Evolutionary conservation across 2,888 invertebrate genomes (phyloP), one percentile per base, ranked within the genome.

Genomic region (Cryptocephalus primarius): DNA sequence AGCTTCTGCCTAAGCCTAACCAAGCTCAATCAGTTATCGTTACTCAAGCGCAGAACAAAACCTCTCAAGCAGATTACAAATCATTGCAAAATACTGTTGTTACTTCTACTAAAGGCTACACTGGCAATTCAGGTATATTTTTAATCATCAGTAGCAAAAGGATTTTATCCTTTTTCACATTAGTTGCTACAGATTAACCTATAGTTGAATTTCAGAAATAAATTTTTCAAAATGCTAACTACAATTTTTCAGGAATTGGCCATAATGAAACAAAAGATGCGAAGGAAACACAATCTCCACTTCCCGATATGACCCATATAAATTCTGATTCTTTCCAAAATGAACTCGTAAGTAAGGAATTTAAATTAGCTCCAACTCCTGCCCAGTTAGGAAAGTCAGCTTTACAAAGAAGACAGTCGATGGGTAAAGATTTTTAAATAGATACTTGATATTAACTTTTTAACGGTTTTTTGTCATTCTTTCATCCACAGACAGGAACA

Each of bases 361-460:
- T 88, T 72, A 84, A 91, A 46, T 74, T 94, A 55, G 93, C 91
- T 39, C 94, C 94, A 1, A 95, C 94, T 1, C 94, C 94, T 3
- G 94, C 94, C 32, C 94, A 94, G 69, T 76, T 93, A 47, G 94
- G 94, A 42, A 79, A 85, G 55, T 91, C 92, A 34, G 92, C 92
- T 8, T 69, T 91, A 44, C 93, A 92, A 73, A 81, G 90, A 66
- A 76, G 91, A 61, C 85, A 89, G 61, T 89, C 88, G 62, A 77
- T 86, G 78, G 85, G 88, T 88, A 71, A 65, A 62, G 22, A 22
- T 22, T 60, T 51, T 52, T 41, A 42, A 44, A 43, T 47, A 41
- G 22, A 4, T 45, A 34, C 42, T 43, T 42, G 14, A 8, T 39
- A 22, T 31, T 22, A 40, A 39, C 32, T 40, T 38, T 10, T 39